Evolutionary conservation across 37 sponge, comb jelly and placozoan genomes (phyloP).

Genomic region (Amphimedon queenslandica): DNA sequence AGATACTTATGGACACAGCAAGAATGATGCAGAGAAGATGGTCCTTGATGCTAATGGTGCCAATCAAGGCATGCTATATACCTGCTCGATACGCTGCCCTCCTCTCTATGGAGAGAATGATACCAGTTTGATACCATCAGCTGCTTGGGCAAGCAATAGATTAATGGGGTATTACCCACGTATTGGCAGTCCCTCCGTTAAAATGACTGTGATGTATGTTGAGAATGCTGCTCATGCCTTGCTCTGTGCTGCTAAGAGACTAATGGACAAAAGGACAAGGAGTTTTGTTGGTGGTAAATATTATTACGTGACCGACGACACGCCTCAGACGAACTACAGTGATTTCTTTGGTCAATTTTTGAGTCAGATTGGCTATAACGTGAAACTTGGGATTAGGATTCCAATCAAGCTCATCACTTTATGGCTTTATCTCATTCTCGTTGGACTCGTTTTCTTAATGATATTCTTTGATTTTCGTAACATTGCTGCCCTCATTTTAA

Average conservation of each 20-base stretch:
- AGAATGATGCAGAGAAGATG: constrained; percentile 41
- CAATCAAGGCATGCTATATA: constrained; percentile 13
- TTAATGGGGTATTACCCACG: constrained; percentile 33
- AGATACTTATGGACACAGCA: constrained; percentile 62
- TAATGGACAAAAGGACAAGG: constrained; percentile 5
- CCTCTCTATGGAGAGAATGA: constrained; percentile 57
- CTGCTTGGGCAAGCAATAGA: constrained; percentile 5
- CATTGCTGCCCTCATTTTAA: background rate
- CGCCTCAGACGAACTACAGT: constrained; percentile 13
- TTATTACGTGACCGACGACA: constrained; percentile 59
- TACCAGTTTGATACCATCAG: constrained; percentile 1
- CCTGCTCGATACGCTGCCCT: constrained; percentile 56
- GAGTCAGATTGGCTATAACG: constrained; percentile 37
- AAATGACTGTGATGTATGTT: constrained; percentile 50
- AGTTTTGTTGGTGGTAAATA: constrained; percentile 23
- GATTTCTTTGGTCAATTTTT: constrained; percentile 36
- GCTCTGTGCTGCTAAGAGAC: constrained; percentile 45
- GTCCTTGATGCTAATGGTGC: constrained; percentile 39
- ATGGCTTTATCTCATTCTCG: background rate
- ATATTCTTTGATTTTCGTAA: background rate
- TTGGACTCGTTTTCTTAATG: background rate
- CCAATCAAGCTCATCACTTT: background rate
- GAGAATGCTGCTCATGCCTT: constrained; percentile 61
- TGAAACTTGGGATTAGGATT: constrained; percentile 2
- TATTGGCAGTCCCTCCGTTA: background rate